Conservation (phyloP, 2,888 invertebrate genomes). For the Microctonus hyperodae region DNA sequence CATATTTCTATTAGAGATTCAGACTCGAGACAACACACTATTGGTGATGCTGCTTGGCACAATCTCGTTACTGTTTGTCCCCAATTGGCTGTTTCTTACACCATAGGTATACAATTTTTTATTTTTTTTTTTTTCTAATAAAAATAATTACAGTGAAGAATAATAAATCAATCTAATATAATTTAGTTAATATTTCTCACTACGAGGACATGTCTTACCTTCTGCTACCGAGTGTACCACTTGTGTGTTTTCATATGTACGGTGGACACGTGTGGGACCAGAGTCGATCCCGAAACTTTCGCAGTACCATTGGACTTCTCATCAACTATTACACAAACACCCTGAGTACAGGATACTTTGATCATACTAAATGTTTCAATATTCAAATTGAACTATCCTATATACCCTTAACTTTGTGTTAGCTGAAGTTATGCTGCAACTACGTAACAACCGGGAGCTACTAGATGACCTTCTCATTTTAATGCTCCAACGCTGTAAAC, state of each 20-base stretch:
- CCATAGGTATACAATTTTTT: slow-evolving; percentile 51
- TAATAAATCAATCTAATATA: background rate
- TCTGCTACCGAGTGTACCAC: slow-evolving; percentile 63
- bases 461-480: slow-evolving; percentile 63
- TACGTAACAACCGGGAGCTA: slow-evolving; percentile 63
- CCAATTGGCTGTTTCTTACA: slow-evolving; percentile 60
- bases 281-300: slow-evolving; percentile 62
- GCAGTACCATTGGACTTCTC: slow-evolving; percentile 60
- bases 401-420: no score
- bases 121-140: slow-evolving; percentile 34
- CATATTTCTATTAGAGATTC: slow-evolving; percentile 63
- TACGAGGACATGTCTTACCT: slow-evolving; percentile 63
- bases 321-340: slow-evolving; percentile 61
- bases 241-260: slow-evolving; percentile 63
- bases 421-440: slow-evolving; percentile 63
- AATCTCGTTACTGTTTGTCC: slow-evolving; percentile 60
- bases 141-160: background rate
- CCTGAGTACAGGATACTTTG: slow-evolving; percentile 55
- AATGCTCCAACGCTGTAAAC: slow-evolving; percentile 60
- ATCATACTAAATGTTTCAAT: background rate
- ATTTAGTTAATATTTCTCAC: slow-evolving; percentile 62
- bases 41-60: slow-evolving; percentile 62
- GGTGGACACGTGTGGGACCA: slow-evolving; percentile 64
- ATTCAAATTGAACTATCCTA: background rate
- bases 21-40: slow-evolving; percentile 60